These are phyloP conservation scores for Anabas testudineus DNA, from an alignment of 2,797 vertebrate species.

Conservation along the genomic window DNA sequence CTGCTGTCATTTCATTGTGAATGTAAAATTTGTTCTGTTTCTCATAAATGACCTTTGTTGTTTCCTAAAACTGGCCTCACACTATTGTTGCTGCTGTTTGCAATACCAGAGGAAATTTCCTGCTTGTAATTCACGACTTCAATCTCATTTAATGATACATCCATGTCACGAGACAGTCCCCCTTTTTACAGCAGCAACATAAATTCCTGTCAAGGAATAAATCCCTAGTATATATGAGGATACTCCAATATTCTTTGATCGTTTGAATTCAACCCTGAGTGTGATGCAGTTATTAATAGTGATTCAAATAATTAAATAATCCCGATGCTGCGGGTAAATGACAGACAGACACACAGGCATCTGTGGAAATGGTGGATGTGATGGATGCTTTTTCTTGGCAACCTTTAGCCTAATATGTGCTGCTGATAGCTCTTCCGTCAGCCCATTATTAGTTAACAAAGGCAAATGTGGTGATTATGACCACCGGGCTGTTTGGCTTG, in stretches of 20 bases:
- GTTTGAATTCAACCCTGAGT: slow-evolving; percentile 30
- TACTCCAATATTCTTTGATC: slow-evolving; percentile 39
- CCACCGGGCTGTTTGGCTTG: neutral
- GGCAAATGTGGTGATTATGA: slow-evolving; percentile 5
- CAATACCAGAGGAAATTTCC: slow-evolving; percentile 24
- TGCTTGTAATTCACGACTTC: slow-evolving; percentile 33
- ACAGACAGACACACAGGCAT: neutral
- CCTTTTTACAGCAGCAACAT: slow-evolving; percentile 24
- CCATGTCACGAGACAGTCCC: slow-evolving; percentile 16
- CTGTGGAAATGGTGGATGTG: neutral
- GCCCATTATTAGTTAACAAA: neutral
- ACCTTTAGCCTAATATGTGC: neutral
- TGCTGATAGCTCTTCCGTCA: slow-evolving; percentile 4
- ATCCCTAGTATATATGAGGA: slow-evolving; percentile 29
- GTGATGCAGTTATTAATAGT: slow-evolving; percentile 40
- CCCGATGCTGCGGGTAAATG: slow-evolving; percentile 26
- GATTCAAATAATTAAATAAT: slow-evolving; percentile 48
- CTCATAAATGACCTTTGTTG: slow-evolving; percentile 32
- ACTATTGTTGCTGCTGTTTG: slow-evolving; percentile 28
- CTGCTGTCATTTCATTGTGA: slow-evolving; percentile 24
- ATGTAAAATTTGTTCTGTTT: slow-evolving; percentile 35
- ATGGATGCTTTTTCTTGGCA: slow-evolving; percentile 3
- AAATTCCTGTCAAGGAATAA: slow-evolving; percentile 14
- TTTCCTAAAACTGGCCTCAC: slow-evolving; percentile 9
- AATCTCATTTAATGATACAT: slow-evolving; percentile 37